A percentile compares a stretch with the other conserved stretches of the same genome.
Conservation (phyloP, 2,113 vertebrate genomes). For the Vidua macroura region DNA sequence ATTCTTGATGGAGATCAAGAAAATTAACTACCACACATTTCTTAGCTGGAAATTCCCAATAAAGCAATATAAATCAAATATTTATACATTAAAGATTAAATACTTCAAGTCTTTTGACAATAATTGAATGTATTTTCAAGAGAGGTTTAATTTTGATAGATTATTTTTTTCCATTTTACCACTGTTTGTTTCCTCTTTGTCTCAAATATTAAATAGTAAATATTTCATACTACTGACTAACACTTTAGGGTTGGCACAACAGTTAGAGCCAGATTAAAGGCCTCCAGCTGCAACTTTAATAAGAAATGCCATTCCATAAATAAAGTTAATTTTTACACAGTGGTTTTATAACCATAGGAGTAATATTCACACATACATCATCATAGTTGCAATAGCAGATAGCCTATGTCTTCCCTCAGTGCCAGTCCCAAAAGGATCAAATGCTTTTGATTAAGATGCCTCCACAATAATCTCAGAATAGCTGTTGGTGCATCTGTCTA, state of each 20-base stretch:
- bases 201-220: slow-evolving; percentile 14
- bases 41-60: slow-evolving; percentile 21
- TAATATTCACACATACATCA: background rate
- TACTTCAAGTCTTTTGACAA: background rate
- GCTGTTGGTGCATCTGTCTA: background rate
- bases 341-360: background rate
- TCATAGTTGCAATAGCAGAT: background rate
- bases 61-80: slow-evolving; percentile 38
- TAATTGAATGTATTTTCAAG: slow-evolving; percentile 18
- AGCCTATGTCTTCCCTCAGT: background rate
- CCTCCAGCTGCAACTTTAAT: background rate
- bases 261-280: background rate
- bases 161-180: background rate
- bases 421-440: background rate
- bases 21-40: background rate
- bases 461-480: background rate
- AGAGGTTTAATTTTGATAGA: background rate
- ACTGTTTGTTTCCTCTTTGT: background rate
- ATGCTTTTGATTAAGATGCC: background rate
- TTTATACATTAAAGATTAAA: slow-evolving; percentile 37
- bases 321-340: background rate
- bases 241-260: background rate
- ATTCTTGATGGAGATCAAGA: slow-evolving; percentile 11
- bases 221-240: background rate
- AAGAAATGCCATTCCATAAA: background rate